Conservation (phyloP, 2,797 vertebrate species). For the Hozukius guyotensis region DNA sequence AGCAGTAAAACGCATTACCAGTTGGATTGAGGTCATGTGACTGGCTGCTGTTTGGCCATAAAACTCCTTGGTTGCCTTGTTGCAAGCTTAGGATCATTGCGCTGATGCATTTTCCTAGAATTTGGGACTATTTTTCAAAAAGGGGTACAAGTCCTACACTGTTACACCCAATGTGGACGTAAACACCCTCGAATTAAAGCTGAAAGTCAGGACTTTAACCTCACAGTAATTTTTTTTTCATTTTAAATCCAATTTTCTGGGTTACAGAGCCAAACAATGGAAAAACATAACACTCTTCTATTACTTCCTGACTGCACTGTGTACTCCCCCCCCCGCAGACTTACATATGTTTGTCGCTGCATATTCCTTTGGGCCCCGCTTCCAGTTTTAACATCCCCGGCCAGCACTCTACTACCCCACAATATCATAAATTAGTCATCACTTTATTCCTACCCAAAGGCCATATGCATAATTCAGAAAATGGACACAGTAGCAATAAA, state of each 20-base stretch:
- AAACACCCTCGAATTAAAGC: not conserved
- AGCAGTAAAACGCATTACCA: not conserved
- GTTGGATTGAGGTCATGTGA: not conserved
- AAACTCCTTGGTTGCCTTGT: not conserved
- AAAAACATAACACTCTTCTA: not conserved
- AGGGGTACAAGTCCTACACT: not conserved
- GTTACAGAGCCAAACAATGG: not conserved
- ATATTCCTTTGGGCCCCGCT: not conserved
- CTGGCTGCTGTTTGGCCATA: not conserved
- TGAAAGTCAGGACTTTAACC: not conserved
- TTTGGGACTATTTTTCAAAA: not conserved
- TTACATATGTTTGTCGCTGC: not conserved
- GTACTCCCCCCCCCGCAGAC: too few relatives aligned
- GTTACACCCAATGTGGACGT: not conserved
- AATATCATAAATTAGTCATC: slow-evolving; percentile 39
- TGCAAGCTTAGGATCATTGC: not conserved
- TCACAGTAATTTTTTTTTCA: not conserved
- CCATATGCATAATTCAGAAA: slow-evolving; percentile 49
- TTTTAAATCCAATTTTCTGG: not conserved
- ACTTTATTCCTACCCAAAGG: slow-evolving; percentile 35
- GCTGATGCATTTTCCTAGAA: not conserved
- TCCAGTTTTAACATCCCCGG: not conserved
- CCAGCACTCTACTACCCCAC: not conserved
- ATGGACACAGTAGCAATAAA: slow-evolving; percentile 14
- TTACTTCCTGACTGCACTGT: not conserved